phyloP scores from a whole-genome alignment of 2,888 invertebrate species.

The Troides oblongomaculatus region DNA sequence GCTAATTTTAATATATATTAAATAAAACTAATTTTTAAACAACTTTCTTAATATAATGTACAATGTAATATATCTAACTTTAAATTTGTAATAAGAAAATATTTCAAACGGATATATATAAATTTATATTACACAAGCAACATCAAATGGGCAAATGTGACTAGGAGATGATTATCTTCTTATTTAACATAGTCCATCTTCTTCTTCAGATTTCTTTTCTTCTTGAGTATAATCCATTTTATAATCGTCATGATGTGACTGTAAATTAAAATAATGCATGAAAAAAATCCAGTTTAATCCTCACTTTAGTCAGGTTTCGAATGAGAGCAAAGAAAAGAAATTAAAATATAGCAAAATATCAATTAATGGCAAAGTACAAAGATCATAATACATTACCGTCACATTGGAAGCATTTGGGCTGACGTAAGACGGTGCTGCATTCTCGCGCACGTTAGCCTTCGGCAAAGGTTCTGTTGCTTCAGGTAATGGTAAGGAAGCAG shows the following conservation, averaged over 20 bases:
- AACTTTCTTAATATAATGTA: too few species aligned
- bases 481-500: constrained; percentile 55
- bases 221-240: constrained; percentile 27
- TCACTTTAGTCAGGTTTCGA: too few species aligned
- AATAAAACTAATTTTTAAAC: too few species aligned
- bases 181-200: constrained; percentile 45
- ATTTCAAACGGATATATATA: too few species aligned
- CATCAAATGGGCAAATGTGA: too few species aligned
- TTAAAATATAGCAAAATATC: too few species aligned
- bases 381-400: background rate
- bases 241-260: constrained; percentile 30
- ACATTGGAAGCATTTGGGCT: constrained; percentile 40
- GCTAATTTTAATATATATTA: too few species aligned
- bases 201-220: constrained; percentile 45
- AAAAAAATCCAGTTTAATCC: too few species aligned
- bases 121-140: too few species aligned
- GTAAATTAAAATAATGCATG: background rate
- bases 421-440: constrained; percentile 85
- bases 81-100: too few species aligned
- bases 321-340: too few species aligned
- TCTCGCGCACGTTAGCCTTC: constrained; percentile 82
- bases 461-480: constrained; percentile 69
- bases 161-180: background rate
- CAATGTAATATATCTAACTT: too few species aligned
- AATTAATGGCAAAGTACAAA: background rate